These are phyloP conservation scores for Trachelus iudaicus DNA, from an alignment of 2,888 invertebrate genomes.

Conservation along the genomic window DNA sequence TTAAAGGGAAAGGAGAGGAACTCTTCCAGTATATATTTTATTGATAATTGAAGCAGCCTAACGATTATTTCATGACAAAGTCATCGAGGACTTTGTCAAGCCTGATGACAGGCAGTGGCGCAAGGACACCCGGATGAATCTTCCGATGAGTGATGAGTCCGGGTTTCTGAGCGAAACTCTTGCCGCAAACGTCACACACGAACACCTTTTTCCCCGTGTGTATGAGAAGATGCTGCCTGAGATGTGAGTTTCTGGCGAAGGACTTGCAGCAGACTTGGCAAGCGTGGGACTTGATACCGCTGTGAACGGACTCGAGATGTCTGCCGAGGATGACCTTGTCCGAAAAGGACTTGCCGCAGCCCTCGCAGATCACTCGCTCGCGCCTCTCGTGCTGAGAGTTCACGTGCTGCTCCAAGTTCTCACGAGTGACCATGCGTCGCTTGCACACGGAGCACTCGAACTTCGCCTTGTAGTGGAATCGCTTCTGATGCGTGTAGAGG, in stretches of 20 bases:
- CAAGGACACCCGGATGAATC: conserved; percentile 38
- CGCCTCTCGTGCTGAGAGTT: conserved; percentile 15
- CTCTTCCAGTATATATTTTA: no score
- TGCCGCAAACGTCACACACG: conserved; percentile 6
- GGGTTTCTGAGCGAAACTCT: conserved; percentile 37
- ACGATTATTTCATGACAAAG: neutral
- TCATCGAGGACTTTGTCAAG: conserved; percentile 38
- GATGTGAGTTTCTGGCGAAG: conserved; percentile 18
- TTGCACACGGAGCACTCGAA: conserved; percentile 16
- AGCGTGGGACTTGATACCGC: neutral
- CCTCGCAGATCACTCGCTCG: conserved; percentile 18
- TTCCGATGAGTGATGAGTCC: conserved; percentile 46
- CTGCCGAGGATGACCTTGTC: neutral
- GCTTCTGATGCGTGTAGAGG: conserved; percentile 18
- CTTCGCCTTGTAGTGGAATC: conserved; percentile 15
- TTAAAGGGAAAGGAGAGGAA: no score
- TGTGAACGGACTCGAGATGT: conserved; percentile 6
- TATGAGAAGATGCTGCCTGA: conserved; percentile 39
- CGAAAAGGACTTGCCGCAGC: conserved; percentile 24
- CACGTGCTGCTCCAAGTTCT: conserved; percentile 24
- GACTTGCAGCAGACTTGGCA: neutral
- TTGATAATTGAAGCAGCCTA: no score
- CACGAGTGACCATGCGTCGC: conserved; percentile 18
- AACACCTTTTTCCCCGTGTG: conserved; percentile 37
- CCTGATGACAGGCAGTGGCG: conserved; percentile 36